Conservation (phyloP, 2,113 vertebrate species). For the Hippocampus guttulatus region DNA sequence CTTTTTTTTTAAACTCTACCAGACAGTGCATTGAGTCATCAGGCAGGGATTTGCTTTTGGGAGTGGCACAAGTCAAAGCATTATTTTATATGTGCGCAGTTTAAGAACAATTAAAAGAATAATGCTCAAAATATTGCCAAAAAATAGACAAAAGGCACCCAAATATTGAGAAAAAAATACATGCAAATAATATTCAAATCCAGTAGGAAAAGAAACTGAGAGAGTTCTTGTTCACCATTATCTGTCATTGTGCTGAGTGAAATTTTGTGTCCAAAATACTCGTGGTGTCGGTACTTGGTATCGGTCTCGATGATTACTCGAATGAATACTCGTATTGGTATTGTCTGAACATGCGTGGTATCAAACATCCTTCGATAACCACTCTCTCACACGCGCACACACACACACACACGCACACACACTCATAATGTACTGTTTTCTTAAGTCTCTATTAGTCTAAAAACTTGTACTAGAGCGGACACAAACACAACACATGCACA, state of each 20-base stretch:
- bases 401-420: not conserved
- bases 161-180: not conserved
- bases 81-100: not conserved
- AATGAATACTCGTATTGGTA: too few species aligned
- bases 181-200: not conserved
- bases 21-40: not conserved
- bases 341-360: too few species aligned
- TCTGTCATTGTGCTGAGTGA: too few species aligned
- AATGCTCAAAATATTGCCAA: not conserved
- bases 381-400: too few species aligned
- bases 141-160: not conserved
- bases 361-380: too few species aligned
- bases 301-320: too few species aligned
- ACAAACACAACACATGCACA: constrained; percentile 1
- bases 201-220: not conserved
- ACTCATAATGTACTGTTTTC: not conserved
- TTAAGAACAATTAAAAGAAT: not conserved
- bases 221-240: too few species aligned
- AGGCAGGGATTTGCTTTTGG: not conserved
- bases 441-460: not conserved
- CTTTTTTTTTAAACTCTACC: not conserved
- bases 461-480: not conserved
- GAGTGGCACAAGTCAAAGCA: not conserved
- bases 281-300: too few species aligned
- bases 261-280: too few species aligned